A percentile compares a stretch with the other conserved stretches of the same genome.
These are phyloP conservation scores for Rhea pennata DNA, from an alignment of 2,113 vertebrate species.

Conservation along the genomic window DNA sequence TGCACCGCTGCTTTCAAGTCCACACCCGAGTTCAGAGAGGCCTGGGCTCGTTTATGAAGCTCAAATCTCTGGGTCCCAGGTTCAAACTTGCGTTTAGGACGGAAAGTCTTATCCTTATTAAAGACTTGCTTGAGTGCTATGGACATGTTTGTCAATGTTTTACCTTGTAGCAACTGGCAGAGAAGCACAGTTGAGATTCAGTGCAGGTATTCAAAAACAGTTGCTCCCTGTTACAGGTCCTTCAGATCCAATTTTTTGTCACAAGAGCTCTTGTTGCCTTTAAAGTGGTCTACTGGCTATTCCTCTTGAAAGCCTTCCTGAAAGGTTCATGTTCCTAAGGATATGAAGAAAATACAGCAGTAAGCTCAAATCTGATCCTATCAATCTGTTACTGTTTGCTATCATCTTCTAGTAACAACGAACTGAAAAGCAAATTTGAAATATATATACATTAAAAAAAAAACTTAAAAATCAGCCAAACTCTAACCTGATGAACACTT, in stretches of 20 bases:
- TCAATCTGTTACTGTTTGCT: background rate
- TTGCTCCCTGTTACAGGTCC: slow-evolving; percentile 22
- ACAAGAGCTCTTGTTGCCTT: background rate
- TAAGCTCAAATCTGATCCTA: background rate
- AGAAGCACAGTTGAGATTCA: slow-evolving; percentile 46
- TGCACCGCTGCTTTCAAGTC: slow-evolving; percentile 84
- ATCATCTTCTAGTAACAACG: background rate
- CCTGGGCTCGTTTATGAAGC: slow-evolving; percentile 86
- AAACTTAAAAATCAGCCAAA: background rate
- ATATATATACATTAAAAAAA: background rate
- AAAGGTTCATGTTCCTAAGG: slow-evolving; percentile 62
- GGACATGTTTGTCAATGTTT: slow-evolving; percentile 77
- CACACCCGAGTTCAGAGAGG: slow-evolving; percentile 82
- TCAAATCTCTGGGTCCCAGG: slow-evolving; percentile 88
- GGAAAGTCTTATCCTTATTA: slow-evolving; percentile 89
- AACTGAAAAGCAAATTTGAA: background rate
- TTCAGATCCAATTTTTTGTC: slow-evolving; percentile 1
- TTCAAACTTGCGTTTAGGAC: slow-evolving; percentile 87
- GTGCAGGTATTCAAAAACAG: slow-evolving; percentile 15
- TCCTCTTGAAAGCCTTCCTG: slow-evolving; percentile 43
- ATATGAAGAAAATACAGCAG: slow-evolving; percentile 41
- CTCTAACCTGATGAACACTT: background rate
- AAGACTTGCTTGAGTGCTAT: slow-evolving; percentile 87
- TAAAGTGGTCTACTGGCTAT: slow-evolving; percentile 29
- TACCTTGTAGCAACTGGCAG: slow-evolving; percentile 12